These are phyloP conservation scores for Steromphala cineraria DNA, from an alignment of 2,888 invertebrate genomes.

Conservation along the genomic window DNA sequence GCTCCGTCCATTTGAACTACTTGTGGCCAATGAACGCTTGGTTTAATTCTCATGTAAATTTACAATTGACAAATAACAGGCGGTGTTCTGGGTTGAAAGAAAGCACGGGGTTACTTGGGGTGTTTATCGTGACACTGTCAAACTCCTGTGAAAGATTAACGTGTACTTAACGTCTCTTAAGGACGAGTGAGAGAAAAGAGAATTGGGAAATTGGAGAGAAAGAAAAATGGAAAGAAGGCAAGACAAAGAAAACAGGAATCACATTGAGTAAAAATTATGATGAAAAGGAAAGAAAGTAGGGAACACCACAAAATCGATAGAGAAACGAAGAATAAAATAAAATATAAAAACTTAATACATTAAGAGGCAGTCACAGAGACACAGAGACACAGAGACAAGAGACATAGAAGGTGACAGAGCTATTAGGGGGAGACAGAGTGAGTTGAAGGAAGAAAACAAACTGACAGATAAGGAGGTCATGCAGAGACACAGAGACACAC, in stretches of 20 bases:
- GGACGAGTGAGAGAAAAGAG: background rate
- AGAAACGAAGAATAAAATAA: too few species aligned
- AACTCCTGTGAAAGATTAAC: background rate
- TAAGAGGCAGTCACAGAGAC: background rate
- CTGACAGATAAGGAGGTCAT: too few species aligned
- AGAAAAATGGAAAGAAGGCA: too few species aligned
- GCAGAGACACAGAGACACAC: background rate
- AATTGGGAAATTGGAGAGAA: background rate
- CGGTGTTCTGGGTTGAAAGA: background rate
- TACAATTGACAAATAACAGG: background rate
- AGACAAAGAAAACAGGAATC: too few species aligned
- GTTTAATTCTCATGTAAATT: conserved; percentile 9
- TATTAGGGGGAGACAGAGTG: background rate
- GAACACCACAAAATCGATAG: background rate
- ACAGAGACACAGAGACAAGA: background rate
- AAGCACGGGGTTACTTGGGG: background rate
- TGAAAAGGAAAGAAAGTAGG: background rate
- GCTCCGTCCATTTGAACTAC: too few species aligned
- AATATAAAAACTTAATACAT: too few species aligned
- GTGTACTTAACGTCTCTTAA: background rate
- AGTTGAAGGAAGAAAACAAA: background rate
- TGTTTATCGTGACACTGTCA: background rate
- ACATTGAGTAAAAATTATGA: too few species aligned
- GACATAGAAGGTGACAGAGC: background rate
- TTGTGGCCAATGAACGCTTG: background rate